Evolutionary conservation across 2,797 vertebrate species (phyloP).

Genomic region (Enteromius trimaculatus): DNA sequence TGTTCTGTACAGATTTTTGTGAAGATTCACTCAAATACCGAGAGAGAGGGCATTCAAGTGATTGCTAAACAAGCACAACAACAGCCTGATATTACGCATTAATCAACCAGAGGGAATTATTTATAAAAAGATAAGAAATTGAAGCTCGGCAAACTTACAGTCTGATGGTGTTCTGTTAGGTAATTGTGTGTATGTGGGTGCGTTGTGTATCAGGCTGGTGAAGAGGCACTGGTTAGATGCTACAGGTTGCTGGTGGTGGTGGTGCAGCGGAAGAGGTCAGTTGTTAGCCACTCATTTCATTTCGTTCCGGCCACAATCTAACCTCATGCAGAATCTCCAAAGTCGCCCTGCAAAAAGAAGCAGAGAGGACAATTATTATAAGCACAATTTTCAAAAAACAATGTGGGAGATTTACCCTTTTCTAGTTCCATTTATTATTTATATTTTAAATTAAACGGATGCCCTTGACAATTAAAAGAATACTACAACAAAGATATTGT

Average conservation of each 20-base stretch:
- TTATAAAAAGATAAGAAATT: not conserved
- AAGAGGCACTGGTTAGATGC: constrained; percentile 66
- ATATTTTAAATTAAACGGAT: not conserved
- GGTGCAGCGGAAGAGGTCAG: constrained; percentile 80
- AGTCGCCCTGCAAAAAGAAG: constrained; percentile 34
- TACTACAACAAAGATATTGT: not conserved
- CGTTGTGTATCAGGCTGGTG: constrained; percentile 58
- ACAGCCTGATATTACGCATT: not conserved
- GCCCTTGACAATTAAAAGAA: not conserved
- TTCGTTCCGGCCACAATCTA: constrained; percentile 78
- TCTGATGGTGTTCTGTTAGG: constrained; percentile 52
- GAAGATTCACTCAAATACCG: not conserved
- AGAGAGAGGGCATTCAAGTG: not conserved
- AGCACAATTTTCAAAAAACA: not conserved
- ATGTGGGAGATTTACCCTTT: not conserved
- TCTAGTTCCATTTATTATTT: not conserved
- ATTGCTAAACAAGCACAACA: not conserved
- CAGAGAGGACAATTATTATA: constrained; percentile 6
- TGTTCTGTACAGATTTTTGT: not conserved
- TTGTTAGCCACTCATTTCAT: constrained; percentile 86
- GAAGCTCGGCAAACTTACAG: constrained; percentile 35
- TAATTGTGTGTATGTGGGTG: constrained; percentile 46
- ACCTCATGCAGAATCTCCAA: constrained; percentile 52
- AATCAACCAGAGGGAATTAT: not conserved
- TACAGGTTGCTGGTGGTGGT: constrained; percentile 85